Conservation (phyloP, 30 jellyfish, hydroid and myxozoan genomes). For the Cassiopea andromeda region DNA sequence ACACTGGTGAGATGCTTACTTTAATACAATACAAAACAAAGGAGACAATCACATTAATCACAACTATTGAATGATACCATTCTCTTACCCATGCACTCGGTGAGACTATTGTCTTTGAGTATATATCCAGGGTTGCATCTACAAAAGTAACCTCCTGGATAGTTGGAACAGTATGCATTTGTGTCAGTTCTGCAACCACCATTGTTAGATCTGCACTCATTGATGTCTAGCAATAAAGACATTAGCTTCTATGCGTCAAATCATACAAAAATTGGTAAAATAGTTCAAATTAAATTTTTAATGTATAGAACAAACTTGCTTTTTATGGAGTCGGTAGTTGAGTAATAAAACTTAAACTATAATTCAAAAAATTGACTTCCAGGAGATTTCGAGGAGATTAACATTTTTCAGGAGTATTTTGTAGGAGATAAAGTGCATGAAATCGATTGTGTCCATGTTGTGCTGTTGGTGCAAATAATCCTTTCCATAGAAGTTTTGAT, state of each 20-base stretch:
- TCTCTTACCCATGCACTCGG: constrained; percentile 92
- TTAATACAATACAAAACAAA: not conserved
- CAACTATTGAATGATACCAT: not conserved
- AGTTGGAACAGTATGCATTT: constrained; percentile 81
- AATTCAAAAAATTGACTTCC: too few relatives aligned
- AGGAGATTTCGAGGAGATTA: too few relatives aligned
- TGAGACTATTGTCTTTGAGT: constrained; percentile 79
- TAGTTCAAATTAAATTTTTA: too few relatives aligned
- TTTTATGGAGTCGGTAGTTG: too few relatives aligned
- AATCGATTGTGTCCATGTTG: too few relatives aligned
- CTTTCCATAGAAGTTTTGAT: too few relatives aligned
- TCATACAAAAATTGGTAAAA: not conserved
- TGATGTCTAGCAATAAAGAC: constrained; percentile 52
- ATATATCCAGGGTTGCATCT: constrained; percentile 82
- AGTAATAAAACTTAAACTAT: too few relatives aligned
- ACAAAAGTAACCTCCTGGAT: constrained; percentile 92
- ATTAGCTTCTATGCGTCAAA: not conserved
- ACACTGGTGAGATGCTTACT: too few relatives aligned
- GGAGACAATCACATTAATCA: not conserved
- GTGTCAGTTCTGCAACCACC: constrained; percentile 97
- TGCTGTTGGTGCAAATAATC: too few relatives aligned
- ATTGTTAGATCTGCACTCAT: constrained; percentile 84
- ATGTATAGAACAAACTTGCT: too few relatives aligned
- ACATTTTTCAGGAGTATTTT: too few relatives aligned
- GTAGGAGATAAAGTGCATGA: too few relatives aligned